Evolutionary conservation across 1,140 invertebrate species (phyloP).

Genomic region (Atta texana): DNA sequence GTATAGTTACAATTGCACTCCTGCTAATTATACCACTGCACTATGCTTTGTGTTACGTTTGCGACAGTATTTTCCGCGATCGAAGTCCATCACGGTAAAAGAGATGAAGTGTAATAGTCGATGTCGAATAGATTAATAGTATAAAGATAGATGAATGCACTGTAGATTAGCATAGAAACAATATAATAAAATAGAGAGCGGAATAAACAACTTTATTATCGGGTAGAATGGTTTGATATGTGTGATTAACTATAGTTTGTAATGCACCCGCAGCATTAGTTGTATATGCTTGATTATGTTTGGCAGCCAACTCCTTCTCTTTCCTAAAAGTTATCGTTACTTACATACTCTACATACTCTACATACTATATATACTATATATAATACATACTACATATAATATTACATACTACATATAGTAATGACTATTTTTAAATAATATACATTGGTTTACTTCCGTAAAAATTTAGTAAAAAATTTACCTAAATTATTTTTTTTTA

Average conservation of each 20-base stretch:
- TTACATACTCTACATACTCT: background rate
- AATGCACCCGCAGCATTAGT: conserved; percentile 48
- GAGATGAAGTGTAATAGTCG: conserved; percentile 33
- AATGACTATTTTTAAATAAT: conserved; percentile 1
- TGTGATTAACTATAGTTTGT: conserved; percentile 45
- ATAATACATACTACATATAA: too few species aligned
- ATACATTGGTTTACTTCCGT: background rate
- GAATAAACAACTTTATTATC: conserved; percentile 5
- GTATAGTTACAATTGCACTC: conserved; percentile 22
- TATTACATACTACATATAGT: background rate
- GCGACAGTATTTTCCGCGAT: conserved; percentile 3
- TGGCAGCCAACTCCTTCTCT: background rate
- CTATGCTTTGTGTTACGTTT: background rate
- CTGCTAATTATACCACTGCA: conserved; percentile 39
- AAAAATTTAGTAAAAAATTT: background rate
- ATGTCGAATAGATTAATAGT: conserved; percentile 27
- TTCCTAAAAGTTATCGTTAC: background rate
- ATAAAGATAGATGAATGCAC: conserved; percentile 13
- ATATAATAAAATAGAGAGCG: conserved; percentile 41
- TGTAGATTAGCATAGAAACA: conserved; percentile 27
- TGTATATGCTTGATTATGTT: conserved; percentile 50
- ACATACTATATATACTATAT: background rate
- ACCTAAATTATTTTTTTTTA: background rate
- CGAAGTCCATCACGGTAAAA: conserved; percentile 39
- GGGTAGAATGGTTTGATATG: conserved; percentile 42